phyloP scores from a whole-genome alignment of 2,888 invertebrate species.

The Stenichneumon culpator region DNA sequence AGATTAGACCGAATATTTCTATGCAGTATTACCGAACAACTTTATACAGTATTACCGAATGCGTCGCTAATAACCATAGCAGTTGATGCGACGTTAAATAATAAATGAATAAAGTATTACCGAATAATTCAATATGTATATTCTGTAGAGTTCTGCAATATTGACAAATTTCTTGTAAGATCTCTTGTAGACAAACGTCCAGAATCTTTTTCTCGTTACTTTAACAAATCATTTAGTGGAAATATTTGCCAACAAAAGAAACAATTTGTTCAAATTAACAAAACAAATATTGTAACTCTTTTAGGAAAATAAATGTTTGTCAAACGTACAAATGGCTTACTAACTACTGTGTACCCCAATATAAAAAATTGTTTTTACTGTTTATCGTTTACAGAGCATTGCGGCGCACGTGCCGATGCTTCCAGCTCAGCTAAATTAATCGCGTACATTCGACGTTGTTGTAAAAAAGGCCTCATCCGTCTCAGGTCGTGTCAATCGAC shows the following conservation, averaged over 20 bases:
- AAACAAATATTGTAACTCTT: too few species aligned
- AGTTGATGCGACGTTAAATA: too few species aligned
- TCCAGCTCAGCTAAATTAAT: not conserved
- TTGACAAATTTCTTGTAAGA: not conserved
- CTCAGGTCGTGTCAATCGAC: conserved; percentile 57
- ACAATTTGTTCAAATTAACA: too few species aligned
- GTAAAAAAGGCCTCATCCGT: not conserved
- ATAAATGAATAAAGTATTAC: too few species aligned
- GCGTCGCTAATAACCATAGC: too few species aligned
- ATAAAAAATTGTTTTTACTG: not conserved
- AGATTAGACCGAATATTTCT: not conserved
- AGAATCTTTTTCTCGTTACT: not conserved
- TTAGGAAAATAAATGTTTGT: not conserved
- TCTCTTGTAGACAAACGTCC: not conserved
- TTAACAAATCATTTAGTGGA: not conserved
- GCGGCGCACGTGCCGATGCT: not conserved
- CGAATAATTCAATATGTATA: too few species aligned
- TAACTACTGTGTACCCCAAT: not conserved
- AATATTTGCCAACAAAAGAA: too few species aligned
- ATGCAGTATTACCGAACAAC: too few species aligned
- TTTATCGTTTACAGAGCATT: not conserved
- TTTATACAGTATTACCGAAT: too few species aligned
- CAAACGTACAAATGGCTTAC: not conserved
- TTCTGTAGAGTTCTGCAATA: not conserved
- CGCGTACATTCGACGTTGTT: not conserved